Conservation (phyloP, 2,113 vertebrate species). For the Toxostoma redivivum region DNA sequence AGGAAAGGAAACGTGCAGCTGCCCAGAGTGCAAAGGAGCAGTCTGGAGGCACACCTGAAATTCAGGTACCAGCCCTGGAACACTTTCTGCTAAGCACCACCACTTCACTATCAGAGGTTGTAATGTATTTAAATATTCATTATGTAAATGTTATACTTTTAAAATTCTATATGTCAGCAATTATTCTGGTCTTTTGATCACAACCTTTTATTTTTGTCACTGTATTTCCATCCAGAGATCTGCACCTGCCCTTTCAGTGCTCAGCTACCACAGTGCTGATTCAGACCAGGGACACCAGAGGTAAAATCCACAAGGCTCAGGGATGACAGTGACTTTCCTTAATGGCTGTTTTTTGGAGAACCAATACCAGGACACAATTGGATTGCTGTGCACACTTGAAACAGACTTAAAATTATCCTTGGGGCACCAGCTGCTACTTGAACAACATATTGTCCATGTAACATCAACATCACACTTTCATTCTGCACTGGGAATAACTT, state of each 20-base stretch:
- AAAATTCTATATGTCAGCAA: background rate
- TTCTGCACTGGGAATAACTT: background rate
- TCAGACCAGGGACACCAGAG: background rate
- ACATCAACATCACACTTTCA: background rate
- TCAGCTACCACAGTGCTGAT: background rate
- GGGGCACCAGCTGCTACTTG: background rate
- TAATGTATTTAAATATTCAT: background rate
- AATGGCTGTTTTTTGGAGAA: background rate
- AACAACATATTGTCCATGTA: background rate
- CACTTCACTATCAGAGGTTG: background rate
- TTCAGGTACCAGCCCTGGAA: background rate
- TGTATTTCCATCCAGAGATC: background rate
- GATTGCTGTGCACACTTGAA: background rate
- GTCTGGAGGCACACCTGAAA: background rate
- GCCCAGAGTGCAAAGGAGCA: background rate
- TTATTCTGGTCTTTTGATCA: constrained; percentile 7
- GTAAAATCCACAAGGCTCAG: background rate
- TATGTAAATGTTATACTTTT: constrained; percentile 8
- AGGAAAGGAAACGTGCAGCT: background rate
- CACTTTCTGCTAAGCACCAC: background rate
- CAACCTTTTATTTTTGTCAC: background rate
- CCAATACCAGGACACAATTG: background rate
- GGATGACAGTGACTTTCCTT: background rate
- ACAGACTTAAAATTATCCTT: background rate
- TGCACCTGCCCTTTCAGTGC: background rate